Base-by-base conservation (phyloP, 2,113 vertebrate species). In the Oryzias javanicus region DNA sequence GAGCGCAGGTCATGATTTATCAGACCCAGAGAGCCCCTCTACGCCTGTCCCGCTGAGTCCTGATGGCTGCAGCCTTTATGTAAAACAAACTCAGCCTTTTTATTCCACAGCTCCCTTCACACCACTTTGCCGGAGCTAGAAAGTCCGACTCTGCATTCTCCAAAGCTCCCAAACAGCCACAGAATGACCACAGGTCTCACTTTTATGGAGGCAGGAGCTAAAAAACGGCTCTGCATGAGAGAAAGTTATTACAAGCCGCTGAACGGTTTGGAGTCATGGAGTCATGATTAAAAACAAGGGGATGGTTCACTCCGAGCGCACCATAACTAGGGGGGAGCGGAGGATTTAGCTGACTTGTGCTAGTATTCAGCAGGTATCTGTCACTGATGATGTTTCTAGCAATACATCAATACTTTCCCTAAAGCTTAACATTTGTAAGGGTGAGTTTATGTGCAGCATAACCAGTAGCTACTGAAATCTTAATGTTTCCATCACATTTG, bases 71-170 rank as follows among this genome's bases (percentile, higher is more conserved):
- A 80, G 87, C 82, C 85, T 90, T 90, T 89, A 90, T 90, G 83
- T 88, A 90, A 92, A 91, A 87, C 83, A 89, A 90, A 89, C 84
- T 76, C 80, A 49, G 76, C 57, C 85, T 86, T 89, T 90, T 90
- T 87, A 88, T 89, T 89, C 82, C 69, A 80, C 87, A 67, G 55
- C 79, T 80, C 66, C 75, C 81, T 79, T 84, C 58, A 42, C 74
- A 78, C 72, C 60, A 49, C 76, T 75, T 67, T 25, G 54, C 62
- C 46, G 49, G 41, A 44, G 62, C 59, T 58, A 47, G 45, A 75
- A 86, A 78, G 29, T 72, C 74, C 68, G 82, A 77, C 67, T 72
- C 69, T 49, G 83, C 82, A 85, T 78, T 85, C 83, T 82, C 76
- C 63, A 65, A 86, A 86, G 83, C 78, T 79, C 78, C 70, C 70